Evolutionary conservation across 2,797 vertebrate genomes (phyloP).

Genomic region (Chloroceryle amazona): DNA sequence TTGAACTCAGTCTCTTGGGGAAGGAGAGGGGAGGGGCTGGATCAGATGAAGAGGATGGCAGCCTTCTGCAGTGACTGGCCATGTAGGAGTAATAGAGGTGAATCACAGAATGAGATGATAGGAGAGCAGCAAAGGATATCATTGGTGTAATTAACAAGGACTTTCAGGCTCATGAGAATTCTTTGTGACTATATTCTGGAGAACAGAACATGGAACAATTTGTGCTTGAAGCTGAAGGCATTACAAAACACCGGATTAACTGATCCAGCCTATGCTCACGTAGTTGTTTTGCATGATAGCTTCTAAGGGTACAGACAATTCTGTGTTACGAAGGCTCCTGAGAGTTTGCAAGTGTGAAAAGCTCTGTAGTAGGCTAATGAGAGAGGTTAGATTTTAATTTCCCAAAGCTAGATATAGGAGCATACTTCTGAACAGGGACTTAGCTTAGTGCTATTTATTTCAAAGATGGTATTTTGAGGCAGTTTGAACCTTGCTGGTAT

Average conservation of each 20-base stretch:
- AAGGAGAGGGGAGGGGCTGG: neutral
- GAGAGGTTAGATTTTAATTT: neutral
- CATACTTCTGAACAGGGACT: neutral
- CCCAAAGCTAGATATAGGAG: neutral
- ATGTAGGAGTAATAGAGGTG: neutral
- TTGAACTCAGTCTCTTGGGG: neutral
- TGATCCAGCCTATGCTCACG: neutral
- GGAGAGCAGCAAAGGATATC: neutral
- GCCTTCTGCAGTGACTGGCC: neutral
- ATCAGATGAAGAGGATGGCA: neutral
- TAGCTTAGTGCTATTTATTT: conserved; percentile 11
- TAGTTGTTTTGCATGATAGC: neutral
- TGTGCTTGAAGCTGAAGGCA: neutral
- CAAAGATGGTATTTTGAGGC: neutral
- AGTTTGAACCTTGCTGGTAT: neutral
- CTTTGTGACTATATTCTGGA: neutral
- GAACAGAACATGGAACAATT: conserved; percentile 6
- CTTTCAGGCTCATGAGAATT: neutral
- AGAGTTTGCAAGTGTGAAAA: conserved; percentile 26
- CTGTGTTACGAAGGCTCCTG: neutral
- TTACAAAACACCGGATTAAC: conserved; percentile 3
- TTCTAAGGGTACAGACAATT: neutral
- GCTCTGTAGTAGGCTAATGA: conserved; percentile 7
- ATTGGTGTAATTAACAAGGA: neutral
- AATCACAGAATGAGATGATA: neutral